Base-by-base conservation (phyloP, 2,888 invertebrate species). In the Amblyteles armatorius region DNA sequence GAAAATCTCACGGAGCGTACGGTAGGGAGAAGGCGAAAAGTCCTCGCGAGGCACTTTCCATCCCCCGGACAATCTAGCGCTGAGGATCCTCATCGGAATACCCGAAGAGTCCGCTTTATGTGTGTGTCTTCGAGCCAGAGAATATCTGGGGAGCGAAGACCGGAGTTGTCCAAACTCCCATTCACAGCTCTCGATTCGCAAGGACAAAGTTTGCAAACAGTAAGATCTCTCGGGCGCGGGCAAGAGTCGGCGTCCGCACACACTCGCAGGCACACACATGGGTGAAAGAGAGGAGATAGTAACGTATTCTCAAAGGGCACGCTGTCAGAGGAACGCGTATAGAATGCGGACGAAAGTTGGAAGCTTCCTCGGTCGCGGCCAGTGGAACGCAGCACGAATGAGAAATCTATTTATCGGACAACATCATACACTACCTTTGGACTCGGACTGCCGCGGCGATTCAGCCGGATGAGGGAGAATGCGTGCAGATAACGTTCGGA, bases 191-290 rank as follows among this genome's bases (percentile, higher is more conserved):
- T 91, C 90, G 91, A 90, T 89, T 83, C 89, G 88, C 86, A 87
- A 89, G 88, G 90, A 88, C 90, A 90, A 91, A 91, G 88, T 91
- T 91, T 88, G 89, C 89, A 89, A 91, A 90, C 90, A 90, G 89
- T 91, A 88, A 88, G 88, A 91, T 91, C 90, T 90, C 84, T 74
- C 72, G 50, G 19, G 50, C 26, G 55, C 57, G 44, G 16, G 16
- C 69, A 33, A 40, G 40, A 40, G 79, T 83, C 86, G 16, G 16
- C 16, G 44, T 16, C 44, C 3, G 87, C 65, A 3, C 40, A 16
- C 22, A n/a, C 50, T 19, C 36, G 33, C 36, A 69, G 50, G 48
- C 16, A 22, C 36, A 22, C 40, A 26, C 11, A 5, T 3, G 36
- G 65, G 44, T 57, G 55, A 9, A 22, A n/a, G 63, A 44, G 44